phyloP scores from a whole-genome alignment of 2,797 vertebrate genomes.

The Emys orbicularis region DNA sequence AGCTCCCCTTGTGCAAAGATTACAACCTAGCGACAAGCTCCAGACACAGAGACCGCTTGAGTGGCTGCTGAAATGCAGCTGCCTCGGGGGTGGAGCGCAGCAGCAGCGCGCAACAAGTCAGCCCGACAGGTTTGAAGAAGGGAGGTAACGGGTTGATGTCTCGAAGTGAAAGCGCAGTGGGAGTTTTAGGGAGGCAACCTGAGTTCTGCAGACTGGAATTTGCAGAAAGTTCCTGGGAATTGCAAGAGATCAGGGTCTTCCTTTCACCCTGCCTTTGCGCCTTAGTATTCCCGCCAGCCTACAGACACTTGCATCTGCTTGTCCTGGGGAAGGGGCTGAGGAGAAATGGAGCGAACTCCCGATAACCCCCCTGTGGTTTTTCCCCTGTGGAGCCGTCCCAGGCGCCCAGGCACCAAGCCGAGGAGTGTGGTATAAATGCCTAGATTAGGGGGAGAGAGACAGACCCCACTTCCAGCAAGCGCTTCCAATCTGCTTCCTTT shows the following conservation, averaged over 20 bases:
- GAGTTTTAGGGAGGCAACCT: background rate
- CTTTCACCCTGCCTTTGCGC: background rate
- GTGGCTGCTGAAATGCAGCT: background rate
- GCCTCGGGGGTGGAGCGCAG: background rate
- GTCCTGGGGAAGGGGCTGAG: background rate
- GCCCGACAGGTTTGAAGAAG: background rate
- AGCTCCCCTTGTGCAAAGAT: background rate
- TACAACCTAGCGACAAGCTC: no score
- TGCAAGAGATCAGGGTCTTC: background rate
- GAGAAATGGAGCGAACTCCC: background rate
- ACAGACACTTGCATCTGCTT: background rate
- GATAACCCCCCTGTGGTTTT: background rate
- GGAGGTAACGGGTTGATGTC: background rate
- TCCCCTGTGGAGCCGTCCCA: no score
- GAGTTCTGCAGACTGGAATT: background rate
- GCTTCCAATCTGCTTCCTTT: background rate
- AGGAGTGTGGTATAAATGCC: background rate
- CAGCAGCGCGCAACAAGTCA: accelerated
- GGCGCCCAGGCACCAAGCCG: no score
- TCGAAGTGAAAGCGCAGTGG: background rate
- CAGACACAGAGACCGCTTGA: background rate
- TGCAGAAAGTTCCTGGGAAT: background rate
- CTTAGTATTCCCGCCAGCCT: background rate
- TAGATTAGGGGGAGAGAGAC: background rate
- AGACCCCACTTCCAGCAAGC: background rate